Conservation (phyloP, 2,113 vertebrate genomes). For the Embiotoca jacksoni region DNA sequence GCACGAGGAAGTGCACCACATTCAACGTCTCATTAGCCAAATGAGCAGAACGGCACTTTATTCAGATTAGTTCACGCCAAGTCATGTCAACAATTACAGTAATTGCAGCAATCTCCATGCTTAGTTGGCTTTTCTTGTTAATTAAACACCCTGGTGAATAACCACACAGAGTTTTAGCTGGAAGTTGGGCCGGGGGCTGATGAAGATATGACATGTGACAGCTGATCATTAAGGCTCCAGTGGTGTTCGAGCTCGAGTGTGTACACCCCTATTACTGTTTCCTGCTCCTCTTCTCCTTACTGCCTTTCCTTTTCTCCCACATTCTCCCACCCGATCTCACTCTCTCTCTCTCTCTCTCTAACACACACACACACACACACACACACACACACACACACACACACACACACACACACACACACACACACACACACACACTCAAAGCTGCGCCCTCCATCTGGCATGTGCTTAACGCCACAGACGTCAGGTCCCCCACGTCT, state of each 20-base stretch:
- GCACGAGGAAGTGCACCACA: neutral
- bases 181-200: no score
- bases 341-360: no score
- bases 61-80: neutral
- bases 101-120: slow-evolving; percentile 2
- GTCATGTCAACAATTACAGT: slow-evolving; percentile 14
- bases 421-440: slow-evolving; percentile 15
- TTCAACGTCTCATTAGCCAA: neutral
- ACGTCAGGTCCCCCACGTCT: slow-evolving; percentile 29
- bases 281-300: no score
- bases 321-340: no score
- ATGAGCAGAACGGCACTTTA: neutral
- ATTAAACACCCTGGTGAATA: no score
- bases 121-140: neutral
- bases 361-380: neutral
- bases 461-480: slow-evolving; percentile 35
- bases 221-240: no score
- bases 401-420: neutral
- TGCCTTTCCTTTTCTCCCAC: no score
- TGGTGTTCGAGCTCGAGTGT: no score
- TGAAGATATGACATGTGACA: no score
- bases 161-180: no score
- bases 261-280: no score
- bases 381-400: neutral
- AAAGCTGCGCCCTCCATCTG: slow-evolving; percentile 45